These are phyloP conservation scores for Ostrea denselamellosa DNA, from an alignment of 1,140 invertebrate genomes.

Conservation along the genomic window DNA sequence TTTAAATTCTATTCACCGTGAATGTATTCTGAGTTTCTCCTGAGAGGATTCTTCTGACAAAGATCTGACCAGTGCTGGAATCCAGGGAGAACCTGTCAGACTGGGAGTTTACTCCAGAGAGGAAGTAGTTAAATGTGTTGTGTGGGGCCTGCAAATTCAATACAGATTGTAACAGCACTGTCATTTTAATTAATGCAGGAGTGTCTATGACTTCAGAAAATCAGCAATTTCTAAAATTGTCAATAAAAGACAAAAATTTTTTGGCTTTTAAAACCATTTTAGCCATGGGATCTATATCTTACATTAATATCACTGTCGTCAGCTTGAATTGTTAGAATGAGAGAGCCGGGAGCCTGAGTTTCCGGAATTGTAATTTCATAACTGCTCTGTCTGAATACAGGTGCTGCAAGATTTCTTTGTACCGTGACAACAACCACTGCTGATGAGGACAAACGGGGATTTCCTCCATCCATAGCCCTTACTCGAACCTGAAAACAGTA, in stretches of 20 bases:
- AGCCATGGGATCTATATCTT: not conserved
- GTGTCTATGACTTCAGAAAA: not conserved
- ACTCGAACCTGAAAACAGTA: conserved; percentile 50
- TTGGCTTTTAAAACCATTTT: too few relatives aligned
- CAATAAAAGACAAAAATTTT: too few relatives aligned
- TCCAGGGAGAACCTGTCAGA: conserved; percentile 64
- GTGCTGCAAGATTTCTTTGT: conserved; percentile 79
- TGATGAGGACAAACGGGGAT: conserved; percentile 33
- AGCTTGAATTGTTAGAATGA: conserved; percentile 53
- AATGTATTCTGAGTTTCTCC: conserved; percentile 53
- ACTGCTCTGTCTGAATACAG: conserved; percentile 40
- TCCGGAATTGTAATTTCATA: conserved; percentile 52
- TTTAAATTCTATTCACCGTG: not conserved
- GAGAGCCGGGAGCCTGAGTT: conserved; percentile 22
- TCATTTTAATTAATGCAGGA: not conserved
- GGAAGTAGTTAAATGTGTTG: conserved; percentile 58
- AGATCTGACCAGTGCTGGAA: conserved; percentile 58
- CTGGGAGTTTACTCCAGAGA: conserved; percentile 18
- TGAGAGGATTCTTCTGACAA: conserved; percentile 54
- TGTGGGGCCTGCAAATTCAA: conserved; percentile 38
- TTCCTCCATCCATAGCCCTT: conserved; percentile 54
- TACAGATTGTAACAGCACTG: not conserved
- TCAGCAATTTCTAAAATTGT: not conserved
- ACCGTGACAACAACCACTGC: conserved; percentile 44
- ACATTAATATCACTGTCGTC: conserved; percentile 50